Percentiles rank a stretch among this genome's conserved stretches.
Evolutionary conservation across 2,888 invertebrate species (phyloP).

Genomic region (Aphelenchoides bicaudatus): DNA sequence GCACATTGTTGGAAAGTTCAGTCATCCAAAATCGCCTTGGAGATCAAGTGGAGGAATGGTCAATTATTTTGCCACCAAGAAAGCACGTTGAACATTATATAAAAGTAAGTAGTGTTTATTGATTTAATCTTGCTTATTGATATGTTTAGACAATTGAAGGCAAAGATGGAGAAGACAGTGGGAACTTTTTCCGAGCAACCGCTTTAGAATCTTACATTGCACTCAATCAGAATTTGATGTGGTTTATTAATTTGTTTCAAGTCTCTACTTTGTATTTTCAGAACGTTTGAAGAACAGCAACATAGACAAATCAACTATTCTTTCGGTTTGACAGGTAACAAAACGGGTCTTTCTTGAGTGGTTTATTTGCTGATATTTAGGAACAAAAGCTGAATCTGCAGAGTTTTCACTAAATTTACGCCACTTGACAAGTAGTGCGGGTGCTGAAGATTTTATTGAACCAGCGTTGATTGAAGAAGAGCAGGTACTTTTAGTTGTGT

Average conservation of each 20-base stretch:
- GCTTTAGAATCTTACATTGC: slow-evolving; percentile 51
- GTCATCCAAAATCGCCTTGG: slow-evolving; percentile 38
- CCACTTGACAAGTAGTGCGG: not conserved
- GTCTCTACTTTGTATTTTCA: slow-evolving; percentile 16
- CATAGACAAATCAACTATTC: slow-evolving; percentile 36
- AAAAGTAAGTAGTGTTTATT: slow-evolving; percentile 38
- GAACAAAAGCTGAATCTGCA: not conserved
- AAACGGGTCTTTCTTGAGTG: too few relatives aligned
- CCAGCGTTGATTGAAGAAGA: not conserved
- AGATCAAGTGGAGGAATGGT: slow-evolving; percentile 20
- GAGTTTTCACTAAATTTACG: not conserved
- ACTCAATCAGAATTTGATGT: slow-evolving; percentile 52
- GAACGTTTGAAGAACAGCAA: slow-evolving; percentile 52
- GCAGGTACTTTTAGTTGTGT: too few relatives aligned
- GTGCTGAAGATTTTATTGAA: not conserved
- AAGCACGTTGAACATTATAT: slow-evolving; percentile 46
- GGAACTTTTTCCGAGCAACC: slow-evolving; percentile 47
- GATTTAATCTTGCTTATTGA: slow-evolving; percentile 1
- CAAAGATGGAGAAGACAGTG: slow-evolving; percentile 41
- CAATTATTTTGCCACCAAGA: slow-evolving; percentile 22
- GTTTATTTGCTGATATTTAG: not conserved
- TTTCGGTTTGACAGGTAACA: slow-evolving; percentile 25
- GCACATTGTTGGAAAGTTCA: slow-evolving; percentile 50
- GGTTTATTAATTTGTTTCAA: too few relatives aligned
- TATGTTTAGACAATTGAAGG: slow-evolving; percentile 20